These are phyloP conservation scores for Pachycephus smyrnensis DNA, from an alignment of 2,888 invertebrate genomes.

Conservation along the genomic window DNA sequence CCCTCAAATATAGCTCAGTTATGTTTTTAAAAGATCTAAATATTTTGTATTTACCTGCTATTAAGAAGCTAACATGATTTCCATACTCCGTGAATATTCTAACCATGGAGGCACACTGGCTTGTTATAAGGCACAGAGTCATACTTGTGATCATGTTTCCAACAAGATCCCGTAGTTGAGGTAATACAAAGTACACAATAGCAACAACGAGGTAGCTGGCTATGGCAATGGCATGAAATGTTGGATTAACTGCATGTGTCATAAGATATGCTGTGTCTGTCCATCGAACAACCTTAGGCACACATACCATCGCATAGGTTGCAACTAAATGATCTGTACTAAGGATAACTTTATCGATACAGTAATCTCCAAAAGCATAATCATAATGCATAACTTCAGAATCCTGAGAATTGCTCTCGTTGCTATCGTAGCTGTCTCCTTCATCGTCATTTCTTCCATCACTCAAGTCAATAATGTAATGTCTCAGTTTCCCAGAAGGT, in stretches of 20 bases:
- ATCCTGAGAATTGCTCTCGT: constrained; percentile 46
- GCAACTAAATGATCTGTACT: constrained; percentile 70
- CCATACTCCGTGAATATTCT: constrained; percentile 84
- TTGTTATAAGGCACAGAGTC: constrained; percentile 80
- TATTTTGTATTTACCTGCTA: constrained; percentile 74
- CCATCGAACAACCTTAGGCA: constrained; percentile 80
- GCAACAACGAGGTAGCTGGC: constrained; percentile 79
- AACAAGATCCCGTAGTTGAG: constrained; percentile 83
- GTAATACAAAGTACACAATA: constrained; percentile 84
- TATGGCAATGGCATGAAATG: constrained; percentile 81
- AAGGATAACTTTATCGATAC: constrained; percentile 79
- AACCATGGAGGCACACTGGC: constrained; percentile 83
- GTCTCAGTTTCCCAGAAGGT: constrained; percentile 79
- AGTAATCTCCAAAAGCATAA: constrained; percentile 81
- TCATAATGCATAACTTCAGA: constrained; percentile 70
- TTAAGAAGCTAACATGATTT: constrained; percentile 83
- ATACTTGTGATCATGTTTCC: constrained; percentile 89
- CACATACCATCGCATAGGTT: constrained; percentile 80
- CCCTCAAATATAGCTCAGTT: neutral
- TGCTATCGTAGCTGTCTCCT: constrained; percentile 57
- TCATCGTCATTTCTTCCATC: constrained; percentile 31
- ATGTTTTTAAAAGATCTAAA: neutral
- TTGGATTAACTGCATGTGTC: constrained; percentile 81
- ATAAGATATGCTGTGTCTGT: constrained; percentile 80
- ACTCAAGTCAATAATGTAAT: constrained; percentile 70